Evolutionary conservation across 2,888 invertebrate species (phyloP), one percentile per base, ranked within the genome.

Genomic region (Oegoconia quadripuncta): DNA sequence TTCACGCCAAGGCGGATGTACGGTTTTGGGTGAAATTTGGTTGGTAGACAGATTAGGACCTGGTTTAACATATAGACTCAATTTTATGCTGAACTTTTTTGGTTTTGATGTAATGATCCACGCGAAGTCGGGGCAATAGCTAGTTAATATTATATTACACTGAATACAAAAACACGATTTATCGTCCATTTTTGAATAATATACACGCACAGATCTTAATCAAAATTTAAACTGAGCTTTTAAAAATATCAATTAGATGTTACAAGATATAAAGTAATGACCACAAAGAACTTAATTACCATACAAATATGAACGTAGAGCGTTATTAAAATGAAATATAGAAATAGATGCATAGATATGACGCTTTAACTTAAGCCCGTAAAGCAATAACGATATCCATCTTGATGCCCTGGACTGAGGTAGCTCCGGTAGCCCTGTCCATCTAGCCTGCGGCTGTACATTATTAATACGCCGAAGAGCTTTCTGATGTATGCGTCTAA

Each of bases 401-500:
- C 46, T 42, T 41, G 18, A 18, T 25, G 16, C 32, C 15, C 22
- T 36, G 30, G 38, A 39, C 30, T 26, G 33, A 37, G 37, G 40
- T 39, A 48, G 50, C 46, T 35, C 31, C 48, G 41, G 49, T 50
- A 57, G 59, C 56, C 34, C 51, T 41, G 51, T 48, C 52, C 42
- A 42, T 47, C 56, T 60, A 46, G 59, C 66, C 57, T 39, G 36
- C 38, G 60, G 64, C 55, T 36, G 45, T 49, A 41, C 51, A 54
- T 61, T 63, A 64, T 59, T 63, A 59, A 64, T 59, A 50, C 41
- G 43, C 44, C 40, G 48, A 46, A 51, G 44, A 42, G 39, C 46
- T 40, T 37, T 33, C 39, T 30, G 42, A 39, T 37, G 29, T 37
- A 38, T 32, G 25, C 26, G 11, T 20, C 9, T 20, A 14, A 25